Evolutionary conservation across 2,888 invertebrate species (phyloP), one percentile per base, ranked within the genome.

Genomic region (Hemithea aestivaria): DNA sequence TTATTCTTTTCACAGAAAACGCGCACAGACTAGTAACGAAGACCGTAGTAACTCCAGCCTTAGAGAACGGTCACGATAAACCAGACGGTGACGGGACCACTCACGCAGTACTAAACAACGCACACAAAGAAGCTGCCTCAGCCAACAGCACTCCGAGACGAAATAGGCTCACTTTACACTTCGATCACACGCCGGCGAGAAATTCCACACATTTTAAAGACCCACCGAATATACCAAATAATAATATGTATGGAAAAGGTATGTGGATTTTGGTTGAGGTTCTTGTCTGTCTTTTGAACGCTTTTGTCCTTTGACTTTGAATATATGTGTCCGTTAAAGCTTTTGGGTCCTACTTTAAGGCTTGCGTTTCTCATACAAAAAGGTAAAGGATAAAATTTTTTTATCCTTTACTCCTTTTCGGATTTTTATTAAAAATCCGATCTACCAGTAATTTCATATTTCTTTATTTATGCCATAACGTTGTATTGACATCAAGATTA

Each of bases 171-270:
- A 94, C 94, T 0, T 62, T 94, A 44, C 92, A 94, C 62, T 89
- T 94, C 32, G 94, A 94, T 32, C 91, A 92, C 56, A 91, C 92
- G 11, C 90, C 92, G 0, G 68, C 89, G 2, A 85, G 92, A 58
- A 92, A 92, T 41, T 94, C 95, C 0, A 87, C 92, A 51, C 91
- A 93, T 71, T 88, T 94, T 36, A 91, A 94, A 61, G 95, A 96
- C 65, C 93, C 94, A 0, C 89, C 88, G 0, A 65, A 60, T 32
- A 58, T 82, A 10, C 64, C 56, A 5, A 45, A 45, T 7, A 77
- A 58, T 41, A 48, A 61, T 36, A 61, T 82, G 71, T 79, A 77
- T 55, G 76, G 75, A 4, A 84, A 85, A 77, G 87, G 87, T 84
- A 21, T 28, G 73, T 61, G 10, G 8, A 6, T 31, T 12, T 41